phyloP scores from a whole-genome alignment of 2,888 invertebrate species.

The Melieria picta region DNA sequence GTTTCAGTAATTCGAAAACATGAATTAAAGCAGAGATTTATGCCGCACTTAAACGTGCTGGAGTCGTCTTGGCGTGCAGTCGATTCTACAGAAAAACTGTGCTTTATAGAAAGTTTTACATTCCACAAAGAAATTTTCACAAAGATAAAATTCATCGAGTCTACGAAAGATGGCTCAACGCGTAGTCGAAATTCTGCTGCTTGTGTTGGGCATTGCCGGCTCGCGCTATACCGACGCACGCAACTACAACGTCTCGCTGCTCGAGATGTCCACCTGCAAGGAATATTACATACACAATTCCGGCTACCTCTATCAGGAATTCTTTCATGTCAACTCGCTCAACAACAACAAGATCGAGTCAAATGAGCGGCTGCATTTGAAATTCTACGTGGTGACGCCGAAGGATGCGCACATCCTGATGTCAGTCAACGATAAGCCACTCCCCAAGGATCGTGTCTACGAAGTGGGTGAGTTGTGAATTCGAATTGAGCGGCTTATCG shows the following conservation, averaged over 20 bases:
- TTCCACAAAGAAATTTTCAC: no score
- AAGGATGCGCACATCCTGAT: slow-evolving; percentile 78
- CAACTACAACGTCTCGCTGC: slow-evolving; percentile 58
- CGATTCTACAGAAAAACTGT: no score
- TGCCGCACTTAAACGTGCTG: no score
- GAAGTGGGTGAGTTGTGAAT: slow-evolving; percentile 69
- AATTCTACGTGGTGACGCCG: slow-evolving; percentile 73
- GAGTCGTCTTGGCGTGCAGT: no score
- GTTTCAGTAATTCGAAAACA: no score
- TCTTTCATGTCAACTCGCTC: slow-evolving; percentile 67
- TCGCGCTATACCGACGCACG: slow-evolving; percentile 34
- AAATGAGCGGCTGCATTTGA: slow-evolving; percentile 69
- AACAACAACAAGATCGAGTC: slow-evolving; percentile 55
- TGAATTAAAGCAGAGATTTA: no score
- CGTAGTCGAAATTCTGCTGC: no score
- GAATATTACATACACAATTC: slow-evolving; percentile 68
- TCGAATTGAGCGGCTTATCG: not conserved
- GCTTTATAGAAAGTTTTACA: no score
- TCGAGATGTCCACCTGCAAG: slow-evolving; percentile 67
- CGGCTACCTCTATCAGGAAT: slow-evolving; percentile 71
- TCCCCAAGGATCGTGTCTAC: slow-evolving; percentile 70
- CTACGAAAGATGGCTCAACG: no score
- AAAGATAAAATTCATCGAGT: no score
- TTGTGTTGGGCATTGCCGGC: no score
- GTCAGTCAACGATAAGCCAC: slow-evolving; percentile 68